Conservation (phyloP, 1,140 invertebrate genomes). For the Heliothis subflexa region DNA sequence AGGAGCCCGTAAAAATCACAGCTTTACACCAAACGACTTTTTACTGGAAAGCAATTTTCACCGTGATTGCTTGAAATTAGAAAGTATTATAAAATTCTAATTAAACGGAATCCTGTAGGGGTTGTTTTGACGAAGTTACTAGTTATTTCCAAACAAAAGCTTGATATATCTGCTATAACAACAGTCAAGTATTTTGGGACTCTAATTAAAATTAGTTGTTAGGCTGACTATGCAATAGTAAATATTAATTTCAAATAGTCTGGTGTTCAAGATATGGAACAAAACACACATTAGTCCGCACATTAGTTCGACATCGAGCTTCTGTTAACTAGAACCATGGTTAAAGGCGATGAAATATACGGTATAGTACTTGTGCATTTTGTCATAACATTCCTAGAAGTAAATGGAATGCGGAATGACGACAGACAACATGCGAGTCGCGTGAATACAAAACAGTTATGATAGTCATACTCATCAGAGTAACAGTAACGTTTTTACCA, state of each 20-base stretch:
- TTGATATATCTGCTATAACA: no score
- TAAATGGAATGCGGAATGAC: slow-evolving; percentile 74
- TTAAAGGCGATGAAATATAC: neutral
- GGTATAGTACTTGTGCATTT: slow-evolving; percentile 45
- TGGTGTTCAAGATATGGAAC: neutral
- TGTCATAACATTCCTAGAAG: slow-evolving; percentile 67
- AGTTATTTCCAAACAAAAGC: neutral
- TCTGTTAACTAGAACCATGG: no score
- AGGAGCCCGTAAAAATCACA: slow-evolving; percentile 66
- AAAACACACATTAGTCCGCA: no score
- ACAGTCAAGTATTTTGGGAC: no score
- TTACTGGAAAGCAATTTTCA: slow-evolving; percentile 57
- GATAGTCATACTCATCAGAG: slow-evolving; percentile 45
- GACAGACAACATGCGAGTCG: slow-evolving; percentile 63
- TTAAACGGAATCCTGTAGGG: slow-evolving; percentile 29
- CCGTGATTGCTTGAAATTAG: slow-evolving; percentile 58
- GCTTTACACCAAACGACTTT: slow-evolving; percentile 58
- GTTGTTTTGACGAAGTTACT: slow-evolving; percentile 38
- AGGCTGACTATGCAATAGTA: no score
- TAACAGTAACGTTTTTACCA: slow-evolving; percentile 43
- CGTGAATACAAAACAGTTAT: slow-evolving; percentile 71
- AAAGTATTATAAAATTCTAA: slow-evolving; percentile 50
- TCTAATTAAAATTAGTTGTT: no score
- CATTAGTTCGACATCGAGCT: neutral
- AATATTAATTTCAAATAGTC: neutral